Conservation (phyloP, 2,888 invertebrate genomes). For the Apoderus coryli region DNA sequence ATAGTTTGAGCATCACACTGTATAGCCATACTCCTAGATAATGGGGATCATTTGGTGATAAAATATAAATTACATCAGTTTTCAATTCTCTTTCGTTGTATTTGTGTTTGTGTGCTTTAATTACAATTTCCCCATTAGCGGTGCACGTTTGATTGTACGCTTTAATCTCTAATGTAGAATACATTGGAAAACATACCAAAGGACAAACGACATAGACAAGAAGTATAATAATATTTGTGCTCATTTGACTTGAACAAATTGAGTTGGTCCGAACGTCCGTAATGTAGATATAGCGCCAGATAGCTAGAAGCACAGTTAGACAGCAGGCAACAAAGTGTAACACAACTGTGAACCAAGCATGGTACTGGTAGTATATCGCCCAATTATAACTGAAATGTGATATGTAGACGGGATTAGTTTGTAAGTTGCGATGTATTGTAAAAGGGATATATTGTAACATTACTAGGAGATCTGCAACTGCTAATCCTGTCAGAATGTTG, state of each 20-base stretch:
- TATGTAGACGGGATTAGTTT: constrained; percentile 28
- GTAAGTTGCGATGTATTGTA: constrained; percentile 35
- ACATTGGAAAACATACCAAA: constrained; percentile 66
- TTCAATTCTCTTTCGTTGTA: constrained; percentile 12
- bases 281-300: constrained; percentile 57
- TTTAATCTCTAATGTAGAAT: constrained; percentile 49
- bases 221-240: constrained; percentile 42
- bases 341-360: constrained; percentile 62
- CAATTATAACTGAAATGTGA: constrained; percentile 49
- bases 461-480: constrained; percentile 73
- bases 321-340: constrained; percentile 69
- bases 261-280: constrained; percentile 16
- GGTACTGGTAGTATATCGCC: constrained; percentile 56
- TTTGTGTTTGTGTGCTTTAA: constrained; percentile 13
- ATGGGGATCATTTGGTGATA: constrained; percentile 15
- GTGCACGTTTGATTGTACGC: constrained; percentile 14
- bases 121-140: constrained; percentile 15
- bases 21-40: constrained; percentile 18
- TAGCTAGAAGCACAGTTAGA: constrained; percentile 60
- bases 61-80: constrained; percentile 17
- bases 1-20: constrained; percentile 15
- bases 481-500: constrained; percentile 63
- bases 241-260: constrained; percentile 15
- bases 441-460: constrained; percentile 71
- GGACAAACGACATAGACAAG: constrained; percentile 59